These are phyloP conservation scores for Augochlorella aurata DNA, from an alignment of 2,888 invertebrate genomes.

Conservation along the genomic window DNA sequence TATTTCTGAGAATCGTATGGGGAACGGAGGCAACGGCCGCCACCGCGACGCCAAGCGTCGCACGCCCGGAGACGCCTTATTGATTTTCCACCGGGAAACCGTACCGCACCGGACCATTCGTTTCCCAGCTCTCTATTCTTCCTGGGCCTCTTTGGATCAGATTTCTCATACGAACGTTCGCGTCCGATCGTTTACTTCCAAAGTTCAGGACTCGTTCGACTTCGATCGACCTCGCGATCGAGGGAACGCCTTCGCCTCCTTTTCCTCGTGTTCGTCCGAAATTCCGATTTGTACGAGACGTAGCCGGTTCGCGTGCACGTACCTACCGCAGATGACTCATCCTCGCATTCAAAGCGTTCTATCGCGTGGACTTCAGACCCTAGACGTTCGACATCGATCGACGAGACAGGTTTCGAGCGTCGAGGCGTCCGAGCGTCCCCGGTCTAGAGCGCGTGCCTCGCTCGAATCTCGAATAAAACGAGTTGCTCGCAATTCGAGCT, in stretches of 20 bases:
- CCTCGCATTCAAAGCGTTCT: neutral
- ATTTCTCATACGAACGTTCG: neutral
- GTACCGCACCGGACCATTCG: constrained; percentile 13
- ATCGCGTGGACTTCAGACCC: neutral
- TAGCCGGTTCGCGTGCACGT: neutral
- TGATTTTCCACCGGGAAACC: constrained; percentile 50
- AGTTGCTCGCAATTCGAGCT: neutral
- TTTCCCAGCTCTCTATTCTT: constrained; percentile 11
- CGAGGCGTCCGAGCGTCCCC: neutral
- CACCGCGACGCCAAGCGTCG: constrained; percentile 51
- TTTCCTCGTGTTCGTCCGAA: neutral
- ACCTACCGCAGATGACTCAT: neutral
- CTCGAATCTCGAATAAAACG: neutral
- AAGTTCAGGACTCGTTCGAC: neutral
- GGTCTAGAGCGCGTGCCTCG: neutral
- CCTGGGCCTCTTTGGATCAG: neutral
- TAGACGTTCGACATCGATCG: constrained; percentile 18
- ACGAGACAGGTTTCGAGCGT: neutral
- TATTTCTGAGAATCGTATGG: constrained; percentile 48
- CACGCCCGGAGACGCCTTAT: constrained; percentile 45
- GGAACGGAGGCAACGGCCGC: constrained; percentile 48
- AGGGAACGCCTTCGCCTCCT: too few species aligned
- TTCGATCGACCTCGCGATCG: neutral
- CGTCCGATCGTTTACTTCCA: neutral
- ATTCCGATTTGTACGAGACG: neutral